Percentiles rank a stretch among this genome's conserved stretches.
Evolutionary conservation across 2,797 vertebrate species (phyloP).

Genomic region (Fistularia tabacaria): DNA sequence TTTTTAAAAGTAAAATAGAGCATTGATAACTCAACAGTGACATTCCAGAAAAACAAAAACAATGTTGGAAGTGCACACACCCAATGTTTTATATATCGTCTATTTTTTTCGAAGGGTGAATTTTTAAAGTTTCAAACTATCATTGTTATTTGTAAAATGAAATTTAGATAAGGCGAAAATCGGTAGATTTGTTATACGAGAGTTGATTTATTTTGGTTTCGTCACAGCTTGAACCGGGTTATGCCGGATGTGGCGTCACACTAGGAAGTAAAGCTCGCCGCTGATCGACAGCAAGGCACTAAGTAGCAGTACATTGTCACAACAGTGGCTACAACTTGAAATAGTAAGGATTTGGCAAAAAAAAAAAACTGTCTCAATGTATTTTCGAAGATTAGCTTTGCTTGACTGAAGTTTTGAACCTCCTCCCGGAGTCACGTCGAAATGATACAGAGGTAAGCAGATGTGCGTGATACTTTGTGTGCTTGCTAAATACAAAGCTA

Average conservation of each 20-base stretch:
- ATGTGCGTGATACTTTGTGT: slow-evolving; percentile 11
- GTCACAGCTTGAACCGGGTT: slow-evolving; percentile 15
- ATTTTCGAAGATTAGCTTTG: neutral
- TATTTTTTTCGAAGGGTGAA: too few relatives aligned
- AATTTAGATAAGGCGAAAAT: too few relatives aligned
- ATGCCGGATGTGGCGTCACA: slow-evolving; percentile 57
- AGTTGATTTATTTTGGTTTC: too few relatives aligned
- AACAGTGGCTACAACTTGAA: neutral
- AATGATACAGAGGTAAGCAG: slow-evolving; percentile 65
- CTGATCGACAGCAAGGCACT: slow-evolving; percentile 17
- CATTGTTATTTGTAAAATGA: too few relatives aligned
- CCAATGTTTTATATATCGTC: too few relatives aligned
- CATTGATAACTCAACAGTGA: too few relatives aligned
- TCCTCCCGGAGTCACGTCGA: slow-evolving; percentile 13
- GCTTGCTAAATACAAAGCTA: slow-evolving; percentile 33
- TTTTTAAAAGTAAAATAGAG: too few relatives aligned
- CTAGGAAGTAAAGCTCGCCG: slow-evolving; percentile 47
- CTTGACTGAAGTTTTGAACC: slow-evolving; percentile 19
- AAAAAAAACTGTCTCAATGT: slow-evolving; percentile 8
- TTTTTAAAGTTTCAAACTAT: too few relatives aligned
- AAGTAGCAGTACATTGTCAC: slow-evolving; percentile 5
- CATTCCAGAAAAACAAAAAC: too few relatives aligned
- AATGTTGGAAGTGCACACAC: too few relatives aligned
- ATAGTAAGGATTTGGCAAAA: neutral
- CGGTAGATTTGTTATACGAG: too few relatives aligned